A percentile compares a stretch with the other conserved stretches of the same genome.
Conservation (phyloP, 1,140 invertebrate species). For the Bombyx mandarina region DNA sequence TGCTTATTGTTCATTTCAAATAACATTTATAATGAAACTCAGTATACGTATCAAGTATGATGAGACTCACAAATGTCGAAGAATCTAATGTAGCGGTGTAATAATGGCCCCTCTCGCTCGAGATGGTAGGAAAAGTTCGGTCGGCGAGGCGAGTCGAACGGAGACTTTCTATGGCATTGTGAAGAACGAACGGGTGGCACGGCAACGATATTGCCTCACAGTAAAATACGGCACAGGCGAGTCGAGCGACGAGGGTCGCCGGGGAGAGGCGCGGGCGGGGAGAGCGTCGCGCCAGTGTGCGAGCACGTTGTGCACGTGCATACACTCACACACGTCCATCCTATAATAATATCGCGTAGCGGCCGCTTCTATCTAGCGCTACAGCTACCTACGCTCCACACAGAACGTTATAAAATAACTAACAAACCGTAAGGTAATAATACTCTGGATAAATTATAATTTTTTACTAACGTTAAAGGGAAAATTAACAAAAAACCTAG, state of each 20-base stretch:
- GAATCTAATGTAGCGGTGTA: slow-evolving; percentile 25
- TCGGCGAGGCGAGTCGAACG: slow-evolving; percentile 54
- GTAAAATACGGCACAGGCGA: slow-evolving; percentile 36
- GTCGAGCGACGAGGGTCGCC: slow-evolving; percentile 35
- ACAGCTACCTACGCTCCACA: slow-evolving; percentile 53
- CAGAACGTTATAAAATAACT: slow-evolving; percentile 25
- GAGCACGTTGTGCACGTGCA: slow-evolving; percentile 7
- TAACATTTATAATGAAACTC: slow-evolving; percentile 39
- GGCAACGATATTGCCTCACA: slow-evolving; percentile 64
- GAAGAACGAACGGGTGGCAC: slow-evolving; percentile 52
- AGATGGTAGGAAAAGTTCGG: slow-evolving; percentile 60
- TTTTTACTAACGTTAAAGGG: too few species aligned
- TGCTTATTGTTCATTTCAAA: slow-evolving; percentile 44
- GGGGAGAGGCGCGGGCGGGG: slow-evolving; percentile 23
- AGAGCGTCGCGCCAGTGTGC: slow-evolving; percentile 27
- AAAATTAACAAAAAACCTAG: too few species aligned
- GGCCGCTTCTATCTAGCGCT: slow-evolving; percentile 56
- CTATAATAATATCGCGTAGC: slow-evolving; percentile 57
- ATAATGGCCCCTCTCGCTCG: slow-evolving; percentile 32
- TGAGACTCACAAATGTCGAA: slow-evolving; percentile 15
- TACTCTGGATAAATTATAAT: too few species aligned
- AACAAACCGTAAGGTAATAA: too few species aligned
- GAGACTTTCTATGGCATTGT: slow-evolving; percentile 68
- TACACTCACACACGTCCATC: slow-evolving; percentile 36
- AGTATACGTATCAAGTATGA: slow-evolving; percentile 14